Evolutionary conservation across 1,140 invertebrate genomes (phyloP), one percentile per base, ranked within the genome.

Genomic region (Anastatus disparis): DNA sequence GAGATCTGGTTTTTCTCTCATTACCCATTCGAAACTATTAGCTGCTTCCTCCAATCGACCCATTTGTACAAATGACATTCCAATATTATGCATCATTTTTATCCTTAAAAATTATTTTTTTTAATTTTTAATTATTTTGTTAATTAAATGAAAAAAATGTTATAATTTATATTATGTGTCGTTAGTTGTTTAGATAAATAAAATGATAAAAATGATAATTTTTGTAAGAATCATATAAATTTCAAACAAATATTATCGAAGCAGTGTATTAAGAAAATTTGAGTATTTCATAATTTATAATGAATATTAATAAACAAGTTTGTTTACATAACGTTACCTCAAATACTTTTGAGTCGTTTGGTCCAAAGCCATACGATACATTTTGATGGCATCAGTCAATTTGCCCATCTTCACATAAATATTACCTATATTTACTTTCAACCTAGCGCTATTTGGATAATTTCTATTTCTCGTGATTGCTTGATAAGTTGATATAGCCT

Each of bases 61-160:
- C 93, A 99, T 95, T 81, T 95, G 94, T 0, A 99, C 93, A 83
- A 99, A 95, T 10, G 98, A 88, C 68, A 99, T 91, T 0, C 96
- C 98, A 81, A 99, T 99, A 79, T 99, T 99, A 83, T 99, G 96
- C 91, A 97, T 97, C 61, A 99, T 97, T 87, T 97, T 98, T 73
- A 97, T 93, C 79, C 95, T 96, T 53, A 42, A 65, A 71, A 29
- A n/a, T n/a, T n/a, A n/a, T n/a, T n/a, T n/a, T n/a, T n/a, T n/a
- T n/a, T n/a, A n/a, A n/a, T n/a, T n/a, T n/a, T n/a, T n/a, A n/a
- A n/a, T n/a, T n/a, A n/a, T n/a, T n/a, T n/a, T n/a, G n/a, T n/a
- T n/a, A n/a, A n/a, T n/a, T n/a, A n/a, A n/a, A n/a, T n/a, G n/a
- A n/a, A n/a, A n/a, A n/a, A n/a, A n/a, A n/a, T n/a, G n/a, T n/a